Evolutionary conservation across 2,888 invertebrate genomes (phyloP).

Genomic region (Rhorus exstirpatorius): DNA sequence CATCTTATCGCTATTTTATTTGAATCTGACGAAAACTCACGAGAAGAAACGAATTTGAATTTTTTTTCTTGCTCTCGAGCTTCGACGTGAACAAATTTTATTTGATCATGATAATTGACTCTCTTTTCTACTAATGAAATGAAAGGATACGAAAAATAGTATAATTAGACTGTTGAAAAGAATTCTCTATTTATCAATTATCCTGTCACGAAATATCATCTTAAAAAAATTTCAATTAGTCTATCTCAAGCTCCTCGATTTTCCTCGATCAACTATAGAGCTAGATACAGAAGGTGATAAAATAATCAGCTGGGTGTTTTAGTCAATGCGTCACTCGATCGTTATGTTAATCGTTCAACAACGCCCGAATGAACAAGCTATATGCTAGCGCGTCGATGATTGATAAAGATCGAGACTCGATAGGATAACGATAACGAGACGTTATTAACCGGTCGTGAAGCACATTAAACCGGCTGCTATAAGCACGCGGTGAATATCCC

Average conservation of each 20-base stretch:
- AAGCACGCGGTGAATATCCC: constrained; percentile 44
- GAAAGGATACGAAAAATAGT: too few species aligned
- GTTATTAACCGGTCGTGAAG: constrained; percentile 56
- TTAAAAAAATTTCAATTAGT: too few species aligned
- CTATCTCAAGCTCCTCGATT: not conserved
- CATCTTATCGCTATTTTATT: too few species aligned
- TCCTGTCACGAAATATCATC: too few species aligned
- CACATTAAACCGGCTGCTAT: constrained; percentile 61
- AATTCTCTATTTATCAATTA: too few species aligned
- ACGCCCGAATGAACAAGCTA: constrained; percentile 26
- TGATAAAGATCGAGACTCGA: constrained; percentile 24
- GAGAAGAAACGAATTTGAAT: too few species aligned
- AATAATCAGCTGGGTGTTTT: not conserved
- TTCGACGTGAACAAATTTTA: too few species aligned
- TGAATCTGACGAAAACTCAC: too few species aligned
- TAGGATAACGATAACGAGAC: constrained; percentile 48
- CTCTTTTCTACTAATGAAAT: too few species aligned
- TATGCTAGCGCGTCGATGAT: constrained; percentile 23
- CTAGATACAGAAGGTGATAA: constrained; percentile 19
- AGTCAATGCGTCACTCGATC: constrained; percentile 1
- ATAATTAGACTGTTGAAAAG: too few species aligned
- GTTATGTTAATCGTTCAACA: constrained; percentile 9
- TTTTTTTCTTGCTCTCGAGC: too few species aligned
- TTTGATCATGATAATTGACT: too few species aligned
- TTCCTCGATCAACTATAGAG: not conserved